Evolutionary conservation across 37 sponge, comb jelly and placozoan genomes (phyloP), one percentile per base, ranked within the genome.

Genomic region (Chondrosia reniformis): DNA sequence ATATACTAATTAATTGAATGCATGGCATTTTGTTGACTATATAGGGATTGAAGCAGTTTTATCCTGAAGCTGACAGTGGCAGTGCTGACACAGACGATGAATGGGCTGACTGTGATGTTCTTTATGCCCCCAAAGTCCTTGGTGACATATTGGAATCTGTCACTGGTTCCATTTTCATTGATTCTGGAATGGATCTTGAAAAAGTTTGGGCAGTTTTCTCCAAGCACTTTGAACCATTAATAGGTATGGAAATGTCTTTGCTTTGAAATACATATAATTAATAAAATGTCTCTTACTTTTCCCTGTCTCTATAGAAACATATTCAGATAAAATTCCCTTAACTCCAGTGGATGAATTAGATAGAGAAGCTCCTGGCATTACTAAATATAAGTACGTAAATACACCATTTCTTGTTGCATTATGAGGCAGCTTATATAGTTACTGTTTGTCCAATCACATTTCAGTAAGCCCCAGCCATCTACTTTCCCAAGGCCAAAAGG

Each of bases 71-170:
- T n/a, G n/a, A n/a, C n/a, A n/a, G n/a, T n/a, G n/a, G n/a, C n/a
- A n/a, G n/a, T n/a, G n/a, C n/a, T n/a, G n/a, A n/a, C n/a, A n/a
- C n/a, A 49, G 64, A 66, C 3, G 69, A 40, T 34, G 63, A 69
- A 32, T 84, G 76, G 12, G 78, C 78, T 0, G 92, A 94, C 21
- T 78, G 56, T 0, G 82, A 79, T 3, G 89, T 81, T 19, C 56
- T 89, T 7, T 82, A 86, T 36, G 87, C 90, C 45, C 99, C 99
- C 6, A 99, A 99, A 42, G 86, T 87, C 8, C 84, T 99, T 21
- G 96, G 92, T 21, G 99, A 99, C 67, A 28, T 99, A 13, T 34
- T 96, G 27, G 99, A 99, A 82, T 86, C 94, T 44, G 41, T 99
- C 41, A 89, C 88, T 17, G 99, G 92, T 32, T 96, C 99, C 41